Percentiles rank a stretch among this genome's conserved stretches.
Evolutionary conservation across 1,140 invertebrate genomes (phyloP).

Genomic region (Orchestia grillus): DNA sequence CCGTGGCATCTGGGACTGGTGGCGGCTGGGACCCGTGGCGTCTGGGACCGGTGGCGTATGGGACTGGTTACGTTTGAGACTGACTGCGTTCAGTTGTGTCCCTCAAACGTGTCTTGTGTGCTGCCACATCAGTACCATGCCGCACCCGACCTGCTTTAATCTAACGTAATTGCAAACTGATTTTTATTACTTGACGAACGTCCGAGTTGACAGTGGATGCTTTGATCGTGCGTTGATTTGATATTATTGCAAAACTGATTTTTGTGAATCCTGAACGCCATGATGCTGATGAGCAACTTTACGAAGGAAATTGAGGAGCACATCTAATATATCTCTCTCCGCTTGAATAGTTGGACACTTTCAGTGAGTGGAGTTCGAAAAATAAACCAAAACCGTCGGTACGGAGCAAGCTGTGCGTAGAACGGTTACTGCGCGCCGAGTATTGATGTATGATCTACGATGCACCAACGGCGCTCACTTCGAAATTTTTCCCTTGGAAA

Average conservation of each 20-base stretch:
- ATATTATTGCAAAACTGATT: neutral
- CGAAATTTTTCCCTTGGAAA: neutral
- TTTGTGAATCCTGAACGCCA: neutral
- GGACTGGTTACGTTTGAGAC: too few species aligned
- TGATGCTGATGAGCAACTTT: neutral
- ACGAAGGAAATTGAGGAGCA: neutral
- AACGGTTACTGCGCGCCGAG: neutral
- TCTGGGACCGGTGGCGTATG: too few species aligned
- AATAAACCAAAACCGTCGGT: neutral
- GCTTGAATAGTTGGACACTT: neutral
- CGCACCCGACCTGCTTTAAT: neutral
- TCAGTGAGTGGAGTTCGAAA: neutral
- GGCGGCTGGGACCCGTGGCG: too few species aligned
- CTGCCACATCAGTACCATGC: neutral
- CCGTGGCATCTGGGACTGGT: too few species aligned
- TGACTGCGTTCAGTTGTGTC: too few species aligned
- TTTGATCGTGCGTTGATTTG: neutral
- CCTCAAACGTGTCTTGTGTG: neutral
- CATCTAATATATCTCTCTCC: neutral
- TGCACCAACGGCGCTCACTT: neutral
- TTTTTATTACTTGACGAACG: neutral
- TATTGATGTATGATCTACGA: neutral
- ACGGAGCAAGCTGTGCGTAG: too few species aligned
- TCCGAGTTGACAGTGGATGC: neutral
- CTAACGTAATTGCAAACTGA: neutral